Evolutionary conservation across 2,113 vertebrate species (phyloP).

Genomic region (Circaetus gallicus): DNA sequence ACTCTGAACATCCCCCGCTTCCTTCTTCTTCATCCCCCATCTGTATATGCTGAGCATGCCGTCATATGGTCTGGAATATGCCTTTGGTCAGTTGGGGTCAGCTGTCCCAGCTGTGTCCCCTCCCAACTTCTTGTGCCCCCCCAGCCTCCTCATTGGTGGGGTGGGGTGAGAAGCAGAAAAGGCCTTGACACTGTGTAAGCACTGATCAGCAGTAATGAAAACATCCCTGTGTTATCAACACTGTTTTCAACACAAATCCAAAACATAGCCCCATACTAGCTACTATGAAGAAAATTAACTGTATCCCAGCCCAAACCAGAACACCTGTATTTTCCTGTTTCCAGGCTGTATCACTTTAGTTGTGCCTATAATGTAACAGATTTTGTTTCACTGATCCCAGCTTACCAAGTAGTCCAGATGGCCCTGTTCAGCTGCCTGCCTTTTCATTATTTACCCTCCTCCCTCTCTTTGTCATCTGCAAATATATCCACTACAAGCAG

Average conservation of each 20-base stretch:
- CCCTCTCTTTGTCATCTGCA: background rate
- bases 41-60: no score
- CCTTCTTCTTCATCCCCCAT: no score
- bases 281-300: background rate
- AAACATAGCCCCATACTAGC: background rate
- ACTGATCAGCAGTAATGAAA: background rate
- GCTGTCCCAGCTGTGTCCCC: no score
- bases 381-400: background rate
- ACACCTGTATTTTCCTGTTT: background rate
- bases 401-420: slow-evolving; percentile 12
- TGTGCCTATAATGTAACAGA: background rate
- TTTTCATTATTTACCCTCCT: slow-evolving; percentile 10
- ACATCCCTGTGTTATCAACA: background rate
- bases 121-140: no score
- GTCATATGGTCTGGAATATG: no score
- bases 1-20: background rate
- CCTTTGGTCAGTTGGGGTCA: no score
- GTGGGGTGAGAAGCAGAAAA: no score
- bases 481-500: background rate
- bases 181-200: background rate
- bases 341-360: background rate
- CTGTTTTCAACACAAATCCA: background rate
- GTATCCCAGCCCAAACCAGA: background rate
- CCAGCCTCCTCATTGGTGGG: no score
- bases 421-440: slow-evolving; percentile 3